Evolutionary conservation across 2,113 vertebrate species (phyloP).

Genomic region (Agapornis roseicollis): DNA sequence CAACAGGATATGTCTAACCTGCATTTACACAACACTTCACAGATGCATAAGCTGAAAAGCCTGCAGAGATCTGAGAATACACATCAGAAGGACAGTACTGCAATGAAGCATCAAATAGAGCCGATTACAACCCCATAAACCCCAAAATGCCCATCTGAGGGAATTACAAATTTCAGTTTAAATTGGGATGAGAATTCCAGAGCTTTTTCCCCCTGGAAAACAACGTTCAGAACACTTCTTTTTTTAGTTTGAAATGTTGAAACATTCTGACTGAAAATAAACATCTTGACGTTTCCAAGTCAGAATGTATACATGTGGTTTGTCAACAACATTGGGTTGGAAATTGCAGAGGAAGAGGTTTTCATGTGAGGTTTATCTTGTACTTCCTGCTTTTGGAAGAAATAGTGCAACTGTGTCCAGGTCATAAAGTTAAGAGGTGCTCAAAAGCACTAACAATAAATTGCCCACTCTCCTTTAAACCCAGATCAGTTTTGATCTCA

Average conservation of each 20-base stretch:
- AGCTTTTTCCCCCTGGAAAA: not conserved
- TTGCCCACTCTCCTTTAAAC: not conserved
- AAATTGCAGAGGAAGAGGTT: conserved; percentile 43
- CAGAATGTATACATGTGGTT: conserved; percentile 25
- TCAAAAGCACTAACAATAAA: conserved; percentile 11
- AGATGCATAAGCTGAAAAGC: not conserved
- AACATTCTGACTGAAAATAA: conserved; percentile 48
- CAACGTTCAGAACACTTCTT: not conserved
- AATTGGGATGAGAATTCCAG: not conserved
- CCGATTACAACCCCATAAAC: not conserved
- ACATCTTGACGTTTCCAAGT: conserved; percentile 35
- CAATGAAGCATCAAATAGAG: not conserved
- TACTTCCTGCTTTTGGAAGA: conserved; percentile 45
- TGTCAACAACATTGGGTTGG: conserved; percentile 50
- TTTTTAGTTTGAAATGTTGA: not conserved
- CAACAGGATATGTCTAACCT: not conserved
- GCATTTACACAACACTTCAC: not conserved
- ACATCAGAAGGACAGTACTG: not conserved
- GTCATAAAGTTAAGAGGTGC: conserved; percentile 41
- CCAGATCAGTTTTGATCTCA: not conserved
- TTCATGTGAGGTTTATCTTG: conserved; percentile 45
- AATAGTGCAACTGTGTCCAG: not conserved
- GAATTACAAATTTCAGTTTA: not conserved
- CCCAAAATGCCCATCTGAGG: not conserved
- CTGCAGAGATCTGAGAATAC: not conserved